Conservation (phyloP, 92 coral and sea anemone species). For the Heliopora coerulea region DNA sequence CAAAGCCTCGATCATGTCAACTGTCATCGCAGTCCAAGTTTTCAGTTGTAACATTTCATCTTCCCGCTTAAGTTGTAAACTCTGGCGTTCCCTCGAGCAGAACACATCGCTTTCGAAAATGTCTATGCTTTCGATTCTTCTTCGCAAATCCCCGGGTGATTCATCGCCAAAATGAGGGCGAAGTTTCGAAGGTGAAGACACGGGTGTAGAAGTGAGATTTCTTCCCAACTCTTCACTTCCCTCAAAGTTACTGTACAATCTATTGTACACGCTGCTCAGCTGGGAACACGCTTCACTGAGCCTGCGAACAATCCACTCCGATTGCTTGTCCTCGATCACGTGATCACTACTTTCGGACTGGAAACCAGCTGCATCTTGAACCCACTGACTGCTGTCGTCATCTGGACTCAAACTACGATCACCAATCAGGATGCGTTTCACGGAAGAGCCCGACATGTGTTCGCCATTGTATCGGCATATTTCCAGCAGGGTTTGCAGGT, state of each 20-base stretch:
- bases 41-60: conserved; percentile 88
- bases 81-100: conserved; percentile 56
- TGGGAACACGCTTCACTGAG: conserved; percentile 96
- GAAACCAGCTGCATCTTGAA: conserved; percentile 31
- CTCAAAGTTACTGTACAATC: conserved; percentile 77
- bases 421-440: conserved; percentile 91
- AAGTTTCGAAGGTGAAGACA: conserved; percentile 88
- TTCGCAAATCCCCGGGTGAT: conserved; percentile 51
- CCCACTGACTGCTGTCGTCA: conserved; percentile 37
- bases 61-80: conserved; percentile 67
- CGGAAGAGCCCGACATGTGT: conserved; percentile 90
- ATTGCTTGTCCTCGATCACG: conserved; percentile 64
- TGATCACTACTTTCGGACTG: conserved; percentile 52
- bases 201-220: conserved; percentile 75
- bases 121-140: conserved; percentile 68
- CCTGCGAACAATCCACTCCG: conserved; percentile 95
- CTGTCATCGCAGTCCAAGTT: conserved; percentile 88
- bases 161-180: conserved; percentile 64
- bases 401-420: conserved; percentile 74
- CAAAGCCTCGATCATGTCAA: conserved; percentile 86
- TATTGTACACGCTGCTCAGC: conserved; percentile 92
- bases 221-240: conserved; percentile 60
- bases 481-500: conserved; percentile 92
- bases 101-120: conserved; percentile 53
- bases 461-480: conserved; percentile 97